These are phyloP conservation scores for Scaptomyza polygonia DNA, from an alignment of 2,888 invertebrate genomes.

Conservation along the genomic window DNA sequence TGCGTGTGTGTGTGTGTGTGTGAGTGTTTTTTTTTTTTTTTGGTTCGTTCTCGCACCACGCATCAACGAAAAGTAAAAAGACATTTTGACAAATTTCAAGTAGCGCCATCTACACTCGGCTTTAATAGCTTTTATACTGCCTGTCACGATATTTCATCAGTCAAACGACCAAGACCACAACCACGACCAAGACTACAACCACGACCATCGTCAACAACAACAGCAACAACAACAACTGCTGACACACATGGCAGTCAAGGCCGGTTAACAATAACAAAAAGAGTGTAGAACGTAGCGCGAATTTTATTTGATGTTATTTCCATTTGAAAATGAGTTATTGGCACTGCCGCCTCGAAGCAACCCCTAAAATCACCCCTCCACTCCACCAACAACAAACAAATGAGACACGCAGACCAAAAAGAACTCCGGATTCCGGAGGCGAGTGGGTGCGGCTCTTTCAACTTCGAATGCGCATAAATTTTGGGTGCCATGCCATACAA, in stretches of 20 bases:
- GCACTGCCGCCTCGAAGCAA: conserved; percentile 57
- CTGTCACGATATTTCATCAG: conserved; percentile 83
- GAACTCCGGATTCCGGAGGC: neutral
- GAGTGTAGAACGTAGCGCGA: conserved; percentile 63
- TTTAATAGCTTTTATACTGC: conserved; percentile 81
- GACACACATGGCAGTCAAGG: conserved; percentile 66
- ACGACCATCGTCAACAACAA: conserved; percentile 41
- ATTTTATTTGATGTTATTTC: conserved; percentile 79
- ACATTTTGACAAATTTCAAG: conserved; percentile 83
- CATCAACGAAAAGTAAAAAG: conserved; percentile 72
- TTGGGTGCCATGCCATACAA: conserved; percentile 50
- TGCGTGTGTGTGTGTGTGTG: conserved; percentile 6
- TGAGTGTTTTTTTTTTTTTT: conserved; percentile 50
- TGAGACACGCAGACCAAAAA: conserved; percentile 29
- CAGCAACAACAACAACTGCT: conserved; percentile 22
- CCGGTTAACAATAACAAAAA: conserved; percentile 39
- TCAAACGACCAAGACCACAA: conserved; percentile 54
- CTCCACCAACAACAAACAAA: too few relatives aligned
- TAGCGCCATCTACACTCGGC: conserved; percentile 80
- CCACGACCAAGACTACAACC: conserved; percentile 41
- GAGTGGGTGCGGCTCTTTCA: conserved; percentile 61
- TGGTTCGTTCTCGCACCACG: conserved; percentile 57
- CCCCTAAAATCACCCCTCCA: conserved; percentile 60
- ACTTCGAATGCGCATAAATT: conserved; percentile 69
- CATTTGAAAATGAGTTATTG: conserved; percentile 81